Conservation (phyloP, 2,888 invertebrate species). For the Melanchra persicariae region DNA sequence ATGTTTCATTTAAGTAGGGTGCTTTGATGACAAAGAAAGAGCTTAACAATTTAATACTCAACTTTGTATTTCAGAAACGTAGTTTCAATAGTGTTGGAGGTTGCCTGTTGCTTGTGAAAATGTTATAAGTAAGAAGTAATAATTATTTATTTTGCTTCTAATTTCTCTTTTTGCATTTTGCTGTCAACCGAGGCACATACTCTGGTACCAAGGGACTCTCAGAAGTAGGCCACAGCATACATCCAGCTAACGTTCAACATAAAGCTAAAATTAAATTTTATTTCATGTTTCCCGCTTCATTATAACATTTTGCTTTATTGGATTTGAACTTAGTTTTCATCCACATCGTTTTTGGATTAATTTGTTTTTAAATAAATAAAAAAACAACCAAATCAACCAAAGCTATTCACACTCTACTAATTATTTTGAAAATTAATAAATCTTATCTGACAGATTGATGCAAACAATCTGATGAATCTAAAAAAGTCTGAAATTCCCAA, state of each 20-base stretch:
- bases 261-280: conserved; percentile 22
- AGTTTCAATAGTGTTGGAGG: too few species aligned
- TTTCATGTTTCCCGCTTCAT: conserved; percentile 8
- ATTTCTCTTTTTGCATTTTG: conserved; percentile 3
- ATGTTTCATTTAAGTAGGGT: too few species aligned
- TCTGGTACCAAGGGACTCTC: conserved; percentile 6
- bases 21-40: too few species aligned
- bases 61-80: too few species aligned
- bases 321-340: background rate
- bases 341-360: background rate
- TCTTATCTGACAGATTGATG: background rate
- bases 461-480: background rate
- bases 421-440: background rate
- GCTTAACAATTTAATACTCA: too few species aligned
- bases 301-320: background rate
- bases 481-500: background rate
- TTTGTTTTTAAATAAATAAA: background rate
- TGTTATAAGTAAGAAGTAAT: too few species aligned
- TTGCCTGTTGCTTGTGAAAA: too few species aligned
- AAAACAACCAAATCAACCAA: too few species aligned
- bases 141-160: background rate
- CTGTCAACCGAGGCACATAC: background rate
- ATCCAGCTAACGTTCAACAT: conserved; percentile 35
- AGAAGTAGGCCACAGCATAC: conserved; percentile 42
- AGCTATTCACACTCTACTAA: too few species aligned